Evolutionary conservation across 2,888 invertebrate species (phyloP).

Genomic region (Dione vanillae): DNA sequence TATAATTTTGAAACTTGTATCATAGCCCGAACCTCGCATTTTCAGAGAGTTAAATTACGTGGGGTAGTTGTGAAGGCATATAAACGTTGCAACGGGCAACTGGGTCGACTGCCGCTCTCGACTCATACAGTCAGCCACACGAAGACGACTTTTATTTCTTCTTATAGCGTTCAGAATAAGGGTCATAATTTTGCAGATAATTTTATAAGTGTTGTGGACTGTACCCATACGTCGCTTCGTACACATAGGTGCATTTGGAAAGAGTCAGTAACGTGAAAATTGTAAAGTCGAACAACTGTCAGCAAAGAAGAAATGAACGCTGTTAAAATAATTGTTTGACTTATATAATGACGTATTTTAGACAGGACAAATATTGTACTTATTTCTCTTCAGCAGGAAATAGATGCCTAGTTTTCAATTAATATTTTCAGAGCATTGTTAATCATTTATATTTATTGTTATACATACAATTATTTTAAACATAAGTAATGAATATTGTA

Average conservation of each 20-base stretch:
- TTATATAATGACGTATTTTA: slow-evolving; percentile 2
- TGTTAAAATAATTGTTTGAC: slow-evolving; percentile 30
- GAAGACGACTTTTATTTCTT: slow-evolving; percentile 38
- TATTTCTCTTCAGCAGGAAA: background rate
- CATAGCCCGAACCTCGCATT: slow-evolving; percentile 22
- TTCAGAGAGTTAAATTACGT: slow-evolving; percentile 48
- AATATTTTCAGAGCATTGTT: too few relatives aligned
- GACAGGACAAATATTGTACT: background rate
- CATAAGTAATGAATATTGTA: background rate
- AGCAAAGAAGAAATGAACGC: slow-evolving; percentile 26
- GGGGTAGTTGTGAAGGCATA: slow-evolving; percentile 55
- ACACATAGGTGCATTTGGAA: slow-evolving; percentile 56
- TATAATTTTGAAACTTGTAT: slow-evolving; percentile 19
- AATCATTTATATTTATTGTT: background rate
- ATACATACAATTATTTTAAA: background rate
- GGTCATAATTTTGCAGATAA: slow-evolving; percentile 25
- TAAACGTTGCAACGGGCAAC: slow-evolving; percentile 64
- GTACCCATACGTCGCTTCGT: slow-evolving; percentile 49
- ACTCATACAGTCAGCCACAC: slow-evolving; percentile 57
- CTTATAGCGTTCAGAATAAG: slow-evolving; percentile 30
- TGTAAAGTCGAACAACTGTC: slow-evolving; percentile 37
- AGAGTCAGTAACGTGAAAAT: slow-evolving; percentile 42
- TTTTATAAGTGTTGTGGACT: background rate
- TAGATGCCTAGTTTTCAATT: too few relatives aligned
- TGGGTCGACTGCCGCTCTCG: slow-evolving; percentile 73